These are phyloP conservation scores for Cyphomyrus discorhynchus DNA, from an alignment of 2,113 vertebrate genomes.

Conservation along the genomic window DNA sequence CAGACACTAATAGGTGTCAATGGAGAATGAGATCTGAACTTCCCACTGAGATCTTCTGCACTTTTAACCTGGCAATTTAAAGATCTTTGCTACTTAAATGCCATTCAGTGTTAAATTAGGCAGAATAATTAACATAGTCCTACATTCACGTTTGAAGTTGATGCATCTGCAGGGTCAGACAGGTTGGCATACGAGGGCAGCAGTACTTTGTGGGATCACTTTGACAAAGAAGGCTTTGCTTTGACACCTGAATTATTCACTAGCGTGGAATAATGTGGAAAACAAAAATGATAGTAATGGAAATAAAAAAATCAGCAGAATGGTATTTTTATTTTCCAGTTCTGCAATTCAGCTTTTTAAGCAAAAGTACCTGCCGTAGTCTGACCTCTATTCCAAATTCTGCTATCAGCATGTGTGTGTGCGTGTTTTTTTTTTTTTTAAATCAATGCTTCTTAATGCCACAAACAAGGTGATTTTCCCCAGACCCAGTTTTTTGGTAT, in stretches of 20 bases:
- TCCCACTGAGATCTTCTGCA: background rate
- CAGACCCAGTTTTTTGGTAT: background rate
- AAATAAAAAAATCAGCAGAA: slow-evolving; percentile 10
- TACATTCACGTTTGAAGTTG: slow-evolving; percentile 3
- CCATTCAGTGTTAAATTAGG: slow-evolving; percentile 14
- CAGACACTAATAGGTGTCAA: background rate
- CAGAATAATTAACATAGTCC: slow-evolving; percentile 2
- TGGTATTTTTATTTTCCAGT: slow-evolving; percentile 9
- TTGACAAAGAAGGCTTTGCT: background rate
- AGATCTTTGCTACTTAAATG: slow-evolving; percentile 7
- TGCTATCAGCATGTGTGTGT: background rate
- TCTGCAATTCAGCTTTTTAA: slow-evolving; percentile 10
- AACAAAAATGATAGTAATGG: background rate
- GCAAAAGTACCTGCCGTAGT: background rate
- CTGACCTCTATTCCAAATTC: background rate
- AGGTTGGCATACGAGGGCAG: background rate
- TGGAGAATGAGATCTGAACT: background rate
- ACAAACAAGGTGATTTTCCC: slow-evolving; percentile 8
- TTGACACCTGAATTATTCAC: background rate
- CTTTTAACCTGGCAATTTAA: slow-evolving; percentile 1
- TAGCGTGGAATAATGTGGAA: background rate
- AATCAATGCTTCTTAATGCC: background rate
- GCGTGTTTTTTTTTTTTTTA: background rate
- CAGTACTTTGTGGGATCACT: background rate
- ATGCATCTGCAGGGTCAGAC: background rate